Percentiles rank a stretch among this genome's conserved stretches.
These are phyloP conservation scores for Cygnus atratus DNA, from an alignment of 2,113 vertebrate species.

Conservation along the genomic window DNA sequence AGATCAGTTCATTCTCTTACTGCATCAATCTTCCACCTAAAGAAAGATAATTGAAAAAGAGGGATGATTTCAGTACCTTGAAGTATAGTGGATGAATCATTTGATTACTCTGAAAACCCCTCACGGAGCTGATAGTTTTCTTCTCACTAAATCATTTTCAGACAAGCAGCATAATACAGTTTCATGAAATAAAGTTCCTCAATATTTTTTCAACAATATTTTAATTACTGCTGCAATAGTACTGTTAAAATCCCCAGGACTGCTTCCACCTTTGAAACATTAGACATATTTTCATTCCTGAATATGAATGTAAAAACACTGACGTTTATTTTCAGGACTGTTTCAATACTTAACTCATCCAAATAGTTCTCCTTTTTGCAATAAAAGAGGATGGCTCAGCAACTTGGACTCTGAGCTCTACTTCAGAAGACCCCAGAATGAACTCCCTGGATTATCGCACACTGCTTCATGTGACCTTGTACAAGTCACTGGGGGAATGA, in stretches of 20 bases:
- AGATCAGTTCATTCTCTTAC: background rate
- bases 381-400: background rate
- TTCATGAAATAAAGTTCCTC: background rate
- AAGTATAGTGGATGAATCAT: background rate
- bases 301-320: background rate
- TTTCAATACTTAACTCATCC: background rate
- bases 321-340: background rate
- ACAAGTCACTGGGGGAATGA: background rate
- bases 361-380: background rate
- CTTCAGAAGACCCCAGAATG: background rate
- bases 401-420: background rate
- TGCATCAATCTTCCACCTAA: background rate
- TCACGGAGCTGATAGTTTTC: background rate
- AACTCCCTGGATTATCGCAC: background rate
- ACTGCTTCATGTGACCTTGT: background rate
- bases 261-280: background rate
- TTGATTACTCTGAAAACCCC: background rate
- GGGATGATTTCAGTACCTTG: background rate
- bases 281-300: background rate
- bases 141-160: background rate
- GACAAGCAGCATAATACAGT: background rate
- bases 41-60: background rate
- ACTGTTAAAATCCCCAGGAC: background rate
- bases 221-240: background rate
- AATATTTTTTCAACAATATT: background rate